These are phyloP conservation scores for Aspidiotus rigidus DNA, from an alignment of 2,888 invertebrate species.

Conservation along the genomic window DNA sequence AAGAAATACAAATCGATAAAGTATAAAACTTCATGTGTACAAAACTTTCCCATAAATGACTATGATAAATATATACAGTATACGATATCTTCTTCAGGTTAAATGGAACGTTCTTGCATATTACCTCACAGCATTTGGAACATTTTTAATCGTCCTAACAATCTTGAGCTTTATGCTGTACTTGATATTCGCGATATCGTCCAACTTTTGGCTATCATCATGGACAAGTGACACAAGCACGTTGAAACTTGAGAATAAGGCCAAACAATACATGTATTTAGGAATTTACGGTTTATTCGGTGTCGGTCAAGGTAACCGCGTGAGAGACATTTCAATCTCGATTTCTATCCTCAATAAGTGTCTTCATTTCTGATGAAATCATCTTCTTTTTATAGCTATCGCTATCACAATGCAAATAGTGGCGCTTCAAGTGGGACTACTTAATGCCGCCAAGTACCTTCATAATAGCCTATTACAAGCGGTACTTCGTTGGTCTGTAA, in stretches of 20 bases:
- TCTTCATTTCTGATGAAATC: too few relatives aligned
- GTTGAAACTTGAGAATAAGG: slow-evolving; percentile 43
- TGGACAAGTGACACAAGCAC: slow-evolving; percentile 67
- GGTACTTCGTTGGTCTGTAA: slow-evolving; percentile 50
- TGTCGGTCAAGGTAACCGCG: slow-evolving; percentile 60
- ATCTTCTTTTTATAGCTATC: slow-evolving; percentile 16
- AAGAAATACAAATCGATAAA: too few relatives aligned
- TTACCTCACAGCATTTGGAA: slow-evolving; percentile 76
- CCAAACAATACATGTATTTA: slow-evolving; percentile 64
- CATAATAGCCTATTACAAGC: slow-evolving; percentile 34
- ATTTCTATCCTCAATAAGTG: too few relatives aligned
- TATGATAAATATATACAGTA: not conserved
- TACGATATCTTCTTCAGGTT: slow-evolving; percentile 51
- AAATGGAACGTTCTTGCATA: slow-evolving; percentile 80
- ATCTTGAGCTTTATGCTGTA: slow-evolving; percentile 69
- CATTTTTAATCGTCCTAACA: slow-evolving; percentile 61
- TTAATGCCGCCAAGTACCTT: slow-evolving; percentile 35
- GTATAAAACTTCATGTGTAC: too few relatives aligned
- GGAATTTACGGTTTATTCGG: slow-evolving; percentile 86
- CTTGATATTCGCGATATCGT: slow-evolving; percentile 76
- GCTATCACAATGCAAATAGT: slow-evolving; percentile 32
- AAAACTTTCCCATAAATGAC: too few relatives aligned
- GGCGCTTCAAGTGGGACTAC: slow-evolving; percentile 16
- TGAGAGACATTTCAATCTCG: too few relatives aligned
- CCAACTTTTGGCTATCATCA: slow-evolving; percentile 73